phyloP scores from a whole-genome alignment of 2,888 invertebrate species.

The Drosophila mulleri region DNA sequence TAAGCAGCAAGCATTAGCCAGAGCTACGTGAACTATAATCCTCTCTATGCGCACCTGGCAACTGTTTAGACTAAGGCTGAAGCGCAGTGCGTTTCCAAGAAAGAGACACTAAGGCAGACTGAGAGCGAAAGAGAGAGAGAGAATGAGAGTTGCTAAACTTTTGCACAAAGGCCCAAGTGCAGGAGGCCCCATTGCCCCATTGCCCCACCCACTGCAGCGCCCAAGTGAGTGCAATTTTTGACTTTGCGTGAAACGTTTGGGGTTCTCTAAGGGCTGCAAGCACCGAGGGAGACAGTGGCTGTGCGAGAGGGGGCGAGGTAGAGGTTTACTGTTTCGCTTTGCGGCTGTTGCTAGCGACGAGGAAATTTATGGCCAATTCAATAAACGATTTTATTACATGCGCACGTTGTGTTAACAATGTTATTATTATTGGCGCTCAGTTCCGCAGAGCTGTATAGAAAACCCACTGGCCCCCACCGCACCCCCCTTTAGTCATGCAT shows the following conservation, averaged over 20 bases:
- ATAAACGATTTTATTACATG: conserved; percentile 83
- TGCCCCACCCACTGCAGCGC: conserved; percentile 1
- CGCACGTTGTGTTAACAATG: conserved; percentile 81
- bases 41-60: conserved; percentile 16
- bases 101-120: neutral
- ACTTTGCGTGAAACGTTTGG: conserved; percentile 55
- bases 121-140: neutral
- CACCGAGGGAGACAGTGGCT: too few relatives aligned
- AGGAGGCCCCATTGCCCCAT: conserved; percentile 16
- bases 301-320: too few relatives aligned
- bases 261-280: conserved; percentile 6
- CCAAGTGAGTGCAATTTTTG: conserved; percentile 72
- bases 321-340: conserved; percentile 38
- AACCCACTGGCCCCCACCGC: conserved; percentile 11
- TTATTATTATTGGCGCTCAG: conserved; percentile 77
- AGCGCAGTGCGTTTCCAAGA: neutral
- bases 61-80: conserved; percentile 10
- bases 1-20: neutral
- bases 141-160: conserved; percentile 54
- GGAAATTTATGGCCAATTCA: conserved; percentile 82
- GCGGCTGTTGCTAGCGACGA: conserved; percentile 72
- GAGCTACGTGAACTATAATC: neutral
- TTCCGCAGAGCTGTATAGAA: conserved; percentile 35
- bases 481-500: neutral
- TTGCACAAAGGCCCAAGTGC: conserved; percentile 54